Conservation (phyloP, 2,888 invertebrate genomes). For the Girardia tigrina region DNA sequence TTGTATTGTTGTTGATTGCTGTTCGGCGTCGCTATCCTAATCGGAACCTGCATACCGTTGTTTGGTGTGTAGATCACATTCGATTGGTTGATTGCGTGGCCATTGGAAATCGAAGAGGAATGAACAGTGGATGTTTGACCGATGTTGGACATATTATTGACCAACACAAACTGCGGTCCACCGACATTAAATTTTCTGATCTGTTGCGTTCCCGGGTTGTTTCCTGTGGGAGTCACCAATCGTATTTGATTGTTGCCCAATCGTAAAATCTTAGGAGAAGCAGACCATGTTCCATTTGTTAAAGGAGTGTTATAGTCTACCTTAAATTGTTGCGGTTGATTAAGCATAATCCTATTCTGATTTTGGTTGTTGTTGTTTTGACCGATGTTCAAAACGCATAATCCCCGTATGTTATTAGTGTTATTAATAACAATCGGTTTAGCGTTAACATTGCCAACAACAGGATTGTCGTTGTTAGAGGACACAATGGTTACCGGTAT, state of each 20-base stretch:
- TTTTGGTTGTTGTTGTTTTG: constrained; percentile 4
- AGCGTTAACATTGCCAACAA: background rate
- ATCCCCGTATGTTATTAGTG: background rate
- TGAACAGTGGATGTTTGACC: background rate
- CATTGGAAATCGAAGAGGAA: background rate
- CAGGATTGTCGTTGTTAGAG: background rate
- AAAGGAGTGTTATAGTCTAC: background rate
- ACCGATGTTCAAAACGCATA: background rate
- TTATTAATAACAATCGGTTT: background rate
- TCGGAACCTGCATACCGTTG: background rate
- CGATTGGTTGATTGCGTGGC: background rate
- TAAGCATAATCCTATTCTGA: background rate
- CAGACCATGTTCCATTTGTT: background rate
- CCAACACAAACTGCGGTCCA: background rate
- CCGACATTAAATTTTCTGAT: background rate
- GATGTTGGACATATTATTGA: constrained; percentile 3
- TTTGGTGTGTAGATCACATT: background rate
- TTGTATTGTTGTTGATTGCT: constrained; percentile 12
- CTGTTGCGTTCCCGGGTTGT: background rate
- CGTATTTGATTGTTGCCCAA: background rate
- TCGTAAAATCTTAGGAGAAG: background rate
- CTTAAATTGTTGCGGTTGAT: background rate
- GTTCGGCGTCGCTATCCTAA: background rate
- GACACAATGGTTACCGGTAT: background rate
- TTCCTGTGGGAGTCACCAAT: background rate